These are phyloP conservation scores for Altica lythri DNA, from an alignment of 2,888 invertebrate species.

Conservation along the genomic window DNA sequence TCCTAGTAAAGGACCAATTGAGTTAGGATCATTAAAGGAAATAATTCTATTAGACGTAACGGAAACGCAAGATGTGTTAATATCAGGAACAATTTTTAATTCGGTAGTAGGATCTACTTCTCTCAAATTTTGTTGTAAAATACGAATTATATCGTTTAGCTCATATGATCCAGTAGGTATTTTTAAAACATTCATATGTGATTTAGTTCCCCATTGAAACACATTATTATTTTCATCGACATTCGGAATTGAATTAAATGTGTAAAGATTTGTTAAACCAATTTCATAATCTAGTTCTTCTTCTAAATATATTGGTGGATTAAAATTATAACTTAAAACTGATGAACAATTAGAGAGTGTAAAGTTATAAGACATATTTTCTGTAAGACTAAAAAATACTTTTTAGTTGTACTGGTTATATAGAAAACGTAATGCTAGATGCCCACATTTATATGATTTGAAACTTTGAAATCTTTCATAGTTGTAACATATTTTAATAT, in stretches of 20 bases:
- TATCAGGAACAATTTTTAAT: too few species aligned
- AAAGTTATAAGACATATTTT: not conserved
- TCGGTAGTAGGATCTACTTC: too few species aligned
- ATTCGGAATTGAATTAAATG: slow-evolving; percentile 23
- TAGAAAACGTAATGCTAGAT: slow-evolving; percentile 24
- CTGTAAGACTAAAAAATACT: slow-evolving; percentile 6
- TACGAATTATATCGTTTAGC: too few species aligned
- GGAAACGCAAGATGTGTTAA: too few species aligned
- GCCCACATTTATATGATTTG: slow-evolving; percentile 21
- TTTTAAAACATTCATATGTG: too few species aligned
- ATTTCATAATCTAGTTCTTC: slow-evolving; percentile 22
- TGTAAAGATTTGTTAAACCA: slow-evolving; percentile 22
- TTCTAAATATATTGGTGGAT: slow-evolving; percentile 25
- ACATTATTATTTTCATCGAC: too few species aligned
- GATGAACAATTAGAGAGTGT: not conserved
- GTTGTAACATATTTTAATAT: not conserved
- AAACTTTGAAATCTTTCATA: not conserved
- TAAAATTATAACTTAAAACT: slow-evolving; percentile 4
- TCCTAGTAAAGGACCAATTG: too few species aligned
- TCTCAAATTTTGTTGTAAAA: too few species aligned
- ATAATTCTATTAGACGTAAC: too few species aligned
- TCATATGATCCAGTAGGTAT: too few species aligned
- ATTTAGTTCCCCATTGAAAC: too few species aligned
- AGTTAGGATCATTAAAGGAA: too few species aligned
- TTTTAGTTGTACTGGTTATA: slow-evolving; percentile 10